Evolutionary conservation across 2,888 invertebrate species (phyloP).

Genomic region (Microchrysa polita): DNA sequence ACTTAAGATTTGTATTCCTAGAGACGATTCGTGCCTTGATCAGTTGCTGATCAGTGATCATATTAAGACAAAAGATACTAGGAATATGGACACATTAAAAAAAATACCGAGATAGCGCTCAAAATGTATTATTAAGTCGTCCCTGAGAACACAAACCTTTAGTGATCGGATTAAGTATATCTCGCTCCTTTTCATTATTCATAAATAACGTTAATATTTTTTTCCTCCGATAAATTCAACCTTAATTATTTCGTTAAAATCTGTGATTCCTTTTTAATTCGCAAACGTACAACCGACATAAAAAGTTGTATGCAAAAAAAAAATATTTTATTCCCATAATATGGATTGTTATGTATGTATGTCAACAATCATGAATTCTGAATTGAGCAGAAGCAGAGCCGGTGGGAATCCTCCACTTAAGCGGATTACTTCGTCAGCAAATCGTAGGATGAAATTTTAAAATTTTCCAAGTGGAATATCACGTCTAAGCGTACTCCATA

Average conservation of each 20-base stretch:
- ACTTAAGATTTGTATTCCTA: too few relatives aligned
- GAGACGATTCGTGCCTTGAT: too few relatives aligned
- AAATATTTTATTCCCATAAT: background rate
- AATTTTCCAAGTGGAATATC: background rate
- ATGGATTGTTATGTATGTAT: background rate
- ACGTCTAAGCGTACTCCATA: background rate
- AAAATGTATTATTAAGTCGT: too few relatives aligned
- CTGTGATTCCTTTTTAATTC: background rate
- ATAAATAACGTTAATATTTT: too few relatives aligned
- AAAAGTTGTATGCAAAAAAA: background rate
- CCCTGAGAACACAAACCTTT: too few relatives aligned
- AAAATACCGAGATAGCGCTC: too few relatives aligned
- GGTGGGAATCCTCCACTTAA: background rate
- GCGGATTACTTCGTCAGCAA: background rate
- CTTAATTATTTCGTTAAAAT: background rate
- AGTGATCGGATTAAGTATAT: too few relatives aligned
- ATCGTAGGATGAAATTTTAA: background rate
- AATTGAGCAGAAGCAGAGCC: constrained; percentile 7
- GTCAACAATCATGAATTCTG: constrained; percentile 4
- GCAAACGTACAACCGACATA: background rate
- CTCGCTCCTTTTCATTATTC: too few relatives aligned
- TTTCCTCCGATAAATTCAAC: background rate
- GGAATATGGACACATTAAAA: too few relatives aligned
- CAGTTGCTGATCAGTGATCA: too few relatives aligned
- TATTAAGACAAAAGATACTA: too few relatives aligned